Conservation (phyloP, 2,888 invertebrate species). For the Anarsia innoxiella region DNA sequence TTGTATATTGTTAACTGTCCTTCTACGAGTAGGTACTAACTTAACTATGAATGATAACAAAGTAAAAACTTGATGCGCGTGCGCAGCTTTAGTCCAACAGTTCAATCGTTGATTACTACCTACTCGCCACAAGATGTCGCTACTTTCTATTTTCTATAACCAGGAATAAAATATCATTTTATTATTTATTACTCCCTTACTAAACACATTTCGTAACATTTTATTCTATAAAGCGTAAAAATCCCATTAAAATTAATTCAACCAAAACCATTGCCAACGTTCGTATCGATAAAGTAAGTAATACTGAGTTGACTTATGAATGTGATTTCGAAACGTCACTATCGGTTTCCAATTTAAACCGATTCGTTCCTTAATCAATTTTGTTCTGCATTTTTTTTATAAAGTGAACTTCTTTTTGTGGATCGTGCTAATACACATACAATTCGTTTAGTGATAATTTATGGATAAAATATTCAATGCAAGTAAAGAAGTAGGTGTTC, state of each 20-base stretch:
- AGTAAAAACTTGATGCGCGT: slow-evolving; percentile 44
- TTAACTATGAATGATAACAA: slow-evolving; percentile 19
- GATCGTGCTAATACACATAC: slow-evolving; percentile 54
- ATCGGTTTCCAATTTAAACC: slow-evolving; percentile 75
- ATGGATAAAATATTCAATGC: slow-evolving; percentile 25
- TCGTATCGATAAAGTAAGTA: slow-evolving; percentile 74
- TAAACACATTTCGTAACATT: slow-evolving; percentile 70
- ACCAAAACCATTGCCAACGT: slow-evolving; percentile 70
- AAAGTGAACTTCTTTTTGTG: slow-evolving; percentile 54
- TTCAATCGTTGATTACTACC: too few relatives aligned
- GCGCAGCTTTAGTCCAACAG: slow-evolving; percentile 36
- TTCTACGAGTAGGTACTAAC: too few relatives aligned
- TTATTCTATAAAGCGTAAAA: slow-evolving; percentile 72
- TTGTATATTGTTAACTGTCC: slow-evolving; percentile 9
- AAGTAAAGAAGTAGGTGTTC: slow-evolving; percentile 30
- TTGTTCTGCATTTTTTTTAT: slow-evolving; percentile 61
- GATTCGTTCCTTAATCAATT: slow-evolving; percentile 75
- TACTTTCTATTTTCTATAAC: slow-evolving; percentile 23
- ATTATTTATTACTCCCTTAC: slow-evolving; percentile 61
- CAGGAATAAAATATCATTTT: slow-evolving; percentile 29
- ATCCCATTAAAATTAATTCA: slow-evolving; percentile 74
- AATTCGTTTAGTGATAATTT: slow-evolving; percentile 55
- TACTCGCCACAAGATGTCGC: slow-evolving; percentile 49
- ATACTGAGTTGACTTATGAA: slow-evolving; percentile 71
- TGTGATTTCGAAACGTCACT: slow-evolving; percentile 74